Conservation (phyloP, 2,888 invertebrate genomes). For the Leptinotarsa rubiginosa region DNA sequence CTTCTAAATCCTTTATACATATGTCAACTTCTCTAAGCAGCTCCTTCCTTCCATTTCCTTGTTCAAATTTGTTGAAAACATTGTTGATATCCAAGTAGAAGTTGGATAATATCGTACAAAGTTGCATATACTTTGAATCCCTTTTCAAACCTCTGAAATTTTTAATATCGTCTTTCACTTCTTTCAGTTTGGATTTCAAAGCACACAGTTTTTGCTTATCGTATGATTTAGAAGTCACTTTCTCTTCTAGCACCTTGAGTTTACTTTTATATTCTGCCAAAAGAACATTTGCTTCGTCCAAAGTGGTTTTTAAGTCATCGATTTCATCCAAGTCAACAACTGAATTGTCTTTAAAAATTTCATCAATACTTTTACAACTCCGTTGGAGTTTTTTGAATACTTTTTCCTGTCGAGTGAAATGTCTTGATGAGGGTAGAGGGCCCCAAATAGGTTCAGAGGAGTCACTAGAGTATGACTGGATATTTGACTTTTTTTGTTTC, state of each 20-base stretch:
- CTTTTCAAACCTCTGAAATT: slow-evolving; percentile 46
- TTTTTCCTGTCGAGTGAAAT: slow-evolving; percentile 32
- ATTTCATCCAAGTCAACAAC: slow-evolving; percentile 41
- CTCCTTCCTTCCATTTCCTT: neutral
- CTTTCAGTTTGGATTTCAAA: slow-evolving; percentile 35
- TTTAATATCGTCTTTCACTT: slow-evolving; percentile 34
- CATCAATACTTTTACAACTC: slow-evolving; percentile 42
- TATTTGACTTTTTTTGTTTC: neutral
- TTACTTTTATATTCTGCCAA: slow-evolving; percentile 25
- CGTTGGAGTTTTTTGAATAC: slow-evolving; percentile 42
- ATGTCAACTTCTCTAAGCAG: slow-evolving; percentile 16
- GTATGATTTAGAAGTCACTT: neutral
- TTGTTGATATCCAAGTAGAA: slow-evolving; percentile 39
- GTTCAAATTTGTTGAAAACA: slow-evolving; percentile 22
- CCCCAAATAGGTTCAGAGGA: neutral
- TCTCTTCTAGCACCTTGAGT: slow-evolving; percentile 26
- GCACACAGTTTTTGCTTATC: slow-evolving; percentile 26
- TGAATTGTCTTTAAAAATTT: slow-evolving; percentile 38
- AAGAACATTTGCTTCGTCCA: slow-evolving; percentile 33
- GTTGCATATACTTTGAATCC: slow-evolving; percentile 42
- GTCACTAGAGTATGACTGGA: neutral
- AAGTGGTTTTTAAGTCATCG: slow-evolving; percentile 40
- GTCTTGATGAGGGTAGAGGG: neutral
- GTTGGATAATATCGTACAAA: slow-evolving; percentile 41
- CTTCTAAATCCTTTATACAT: slow-evolving; percentile 37